Evolutionary conservation across 2,888 invertebrate genomes (phyloP).

Genomic region (Gastracanthus pulcherrimus): DNA sequence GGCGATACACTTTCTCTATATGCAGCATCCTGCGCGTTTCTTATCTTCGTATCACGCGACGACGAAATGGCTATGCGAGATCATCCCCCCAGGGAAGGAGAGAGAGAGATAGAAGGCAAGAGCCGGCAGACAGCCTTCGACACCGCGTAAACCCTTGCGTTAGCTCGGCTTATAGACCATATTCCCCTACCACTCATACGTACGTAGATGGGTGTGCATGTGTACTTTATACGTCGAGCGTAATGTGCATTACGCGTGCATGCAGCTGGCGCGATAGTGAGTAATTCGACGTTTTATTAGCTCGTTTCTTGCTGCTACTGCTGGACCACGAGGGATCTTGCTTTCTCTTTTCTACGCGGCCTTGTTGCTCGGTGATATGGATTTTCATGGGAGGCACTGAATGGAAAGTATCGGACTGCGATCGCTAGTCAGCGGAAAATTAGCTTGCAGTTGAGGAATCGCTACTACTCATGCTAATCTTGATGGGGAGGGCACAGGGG

Average conservation of each 20-base stretch:
- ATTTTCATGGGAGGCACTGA: not conserved
- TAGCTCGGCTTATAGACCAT: not conserved
- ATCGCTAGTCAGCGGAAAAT: not conserved
- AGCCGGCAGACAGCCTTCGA: too few relatives aligned
- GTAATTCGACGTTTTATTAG: conserved; percentile 1
- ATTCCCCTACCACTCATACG: not conserved
- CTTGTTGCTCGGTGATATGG: not conserved
- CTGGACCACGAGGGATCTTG: not conserved
- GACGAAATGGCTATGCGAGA: not conserved
- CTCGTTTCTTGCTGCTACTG: not conserved
- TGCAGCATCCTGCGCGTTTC: not conserved
- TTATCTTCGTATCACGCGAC: conserved; percentile 2
- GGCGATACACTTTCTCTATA: not conserved
- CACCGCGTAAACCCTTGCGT: not conserved
- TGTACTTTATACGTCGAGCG: not conserved
- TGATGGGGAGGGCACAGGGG: too few relatives aligned
- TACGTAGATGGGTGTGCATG: not conserved
- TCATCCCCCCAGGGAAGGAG: too few relatives aligned
- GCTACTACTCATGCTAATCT: too few relatives aligned
- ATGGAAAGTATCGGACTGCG: not conserved
- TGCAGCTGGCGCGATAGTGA: not conserved
- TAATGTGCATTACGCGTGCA: not conserved
- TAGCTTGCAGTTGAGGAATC: not conserved
- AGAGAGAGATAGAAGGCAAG: not conserved
- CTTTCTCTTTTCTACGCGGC: not conserved